These are phyloP conservation scores for Drosophila kurseongensis DNA, from an alignment of 1,140 invertebrate genomes.

Conservation along the genomic window DNA sequence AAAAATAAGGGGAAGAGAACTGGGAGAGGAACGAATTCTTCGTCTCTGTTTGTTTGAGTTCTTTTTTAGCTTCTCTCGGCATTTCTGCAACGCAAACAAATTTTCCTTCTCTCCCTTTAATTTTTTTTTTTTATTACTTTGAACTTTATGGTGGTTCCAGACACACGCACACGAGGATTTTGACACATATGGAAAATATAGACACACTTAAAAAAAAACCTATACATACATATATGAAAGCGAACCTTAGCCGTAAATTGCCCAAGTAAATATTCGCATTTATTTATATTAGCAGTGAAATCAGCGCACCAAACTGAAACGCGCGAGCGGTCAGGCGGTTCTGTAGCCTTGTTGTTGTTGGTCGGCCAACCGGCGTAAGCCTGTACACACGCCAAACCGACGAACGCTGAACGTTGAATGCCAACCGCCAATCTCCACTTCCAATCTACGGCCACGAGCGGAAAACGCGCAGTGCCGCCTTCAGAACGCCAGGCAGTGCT, in stretches of 20 bases:
- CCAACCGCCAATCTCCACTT: conserved; percentile 23
- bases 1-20: neutral
- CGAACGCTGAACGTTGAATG: conserved; percentile 35
- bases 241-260: conserved; percentile 29
- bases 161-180: conserved; percentile 11
- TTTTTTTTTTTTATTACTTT: conserved; percentile 65
- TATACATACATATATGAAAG: neutral
- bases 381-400: conserved; percentile 72
- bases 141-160: conserved; percentile 63
- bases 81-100: conserved; percentile 11
- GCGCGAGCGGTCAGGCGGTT: conserved; percentile 23
- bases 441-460: conserved; percentile 1
- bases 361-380: conserved; percentile 69
- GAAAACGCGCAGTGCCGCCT: too few relatives aligned
- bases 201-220: conserved; percentile 16
- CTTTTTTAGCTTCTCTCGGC: conserved; percentile 6
- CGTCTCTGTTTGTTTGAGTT: conserved; percentile 27
- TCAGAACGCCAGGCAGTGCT: conserved; percentile 13
- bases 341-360: neutral
- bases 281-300: conserved; percentile 55
- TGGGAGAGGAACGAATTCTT: conserved; percentile 5
- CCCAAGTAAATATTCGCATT: conserved; percentile 57
- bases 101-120: conserved; percentile 30
- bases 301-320: conserved; percentile 60
- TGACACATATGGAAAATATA: conserved; percentile 4